Conservation (phyloP, 1,140 invertebrate species). For the Drosophila eugracilis region DNA sequence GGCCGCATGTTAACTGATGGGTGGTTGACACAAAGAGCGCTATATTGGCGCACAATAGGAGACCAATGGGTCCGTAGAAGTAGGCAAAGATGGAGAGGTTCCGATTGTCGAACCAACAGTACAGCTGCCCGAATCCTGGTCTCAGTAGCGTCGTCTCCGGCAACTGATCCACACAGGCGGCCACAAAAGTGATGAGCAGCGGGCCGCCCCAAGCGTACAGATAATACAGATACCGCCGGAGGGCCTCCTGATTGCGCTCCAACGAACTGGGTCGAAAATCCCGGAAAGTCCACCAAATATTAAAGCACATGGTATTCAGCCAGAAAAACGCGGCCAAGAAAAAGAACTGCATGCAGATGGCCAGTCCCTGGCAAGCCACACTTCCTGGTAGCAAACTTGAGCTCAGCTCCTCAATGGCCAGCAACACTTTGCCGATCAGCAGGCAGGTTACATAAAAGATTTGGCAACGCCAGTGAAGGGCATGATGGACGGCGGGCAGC, state of each 20-base stretch:
- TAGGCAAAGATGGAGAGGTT: conserved; percentile 91
- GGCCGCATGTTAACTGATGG: conserved; percentile 92
- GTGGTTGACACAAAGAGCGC: conserved; percentile 92
- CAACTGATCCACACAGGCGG: conserved; percentile 88
- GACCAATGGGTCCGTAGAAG: conserved; percentile 92
- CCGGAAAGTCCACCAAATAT: conserved; percentile 97
- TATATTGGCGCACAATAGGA: conserved; percentile 90
- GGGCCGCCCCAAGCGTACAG: conserved; percentile 93
- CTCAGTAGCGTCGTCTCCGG: conserved; percentile 86
- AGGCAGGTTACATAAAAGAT: conserved; percentile 92
- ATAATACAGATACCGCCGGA: conserved; percentile 90
- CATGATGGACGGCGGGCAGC: conserved; percentile 92
- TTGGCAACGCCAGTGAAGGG: conserved; percentile 93
- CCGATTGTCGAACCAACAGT: conserved; percentile 93
- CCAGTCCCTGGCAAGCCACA: conserved; percentile 89
- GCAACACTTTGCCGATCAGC: conserved; percentile 90
- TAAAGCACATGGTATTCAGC: conserved; percentile 98
- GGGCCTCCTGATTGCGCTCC: conserved; percentile 92
- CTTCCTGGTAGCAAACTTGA: conserved; percentile 86
- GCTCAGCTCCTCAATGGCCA: conserved; percentile 87
- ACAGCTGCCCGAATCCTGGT: conserved; percentile 90
- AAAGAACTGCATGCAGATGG: conserved; percentile 95
- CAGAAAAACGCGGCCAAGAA: conserved; percentile 97
- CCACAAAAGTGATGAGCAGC: conserved; percentile 89
- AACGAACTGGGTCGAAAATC: conserved; percentile 92